Conservation (phyloP, 2,797 vertebrate genomes). For the Acanthurus lineatus region DNA sequence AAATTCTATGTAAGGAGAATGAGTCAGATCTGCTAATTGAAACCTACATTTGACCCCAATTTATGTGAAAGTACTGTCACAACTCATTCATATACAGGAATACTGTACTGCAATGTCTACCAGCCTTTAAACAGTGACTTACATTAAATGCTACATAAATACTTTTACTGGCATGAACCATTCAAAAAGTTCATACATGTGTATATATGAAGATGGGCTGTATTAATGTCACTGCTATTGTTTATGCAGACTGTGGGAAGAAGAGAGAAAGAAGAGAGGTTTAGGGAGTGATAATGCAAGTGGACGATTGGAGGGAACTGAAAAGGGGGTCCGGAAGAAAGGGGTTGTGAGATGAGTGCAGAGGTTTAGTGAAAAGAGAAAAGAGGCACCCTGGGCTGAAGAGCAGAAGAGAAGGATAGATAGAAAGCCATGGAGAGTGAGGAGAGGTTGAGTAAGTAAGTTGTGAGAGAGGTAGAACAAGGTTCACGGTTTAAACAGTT, state of each 20-base stretch:
- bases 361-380: constrained; percentile 57
- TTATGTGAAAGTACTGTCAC: constrained; percentile 19
- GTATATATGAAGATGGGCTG: constrained; percentile 14
- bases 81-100: constrained; percentile 5
- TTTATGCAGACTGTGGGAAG: constrained; percentile 75
- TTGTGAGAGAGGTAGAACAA: constrained; percentile 61
- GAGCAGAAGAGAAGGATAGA: constrained; percentile 41
- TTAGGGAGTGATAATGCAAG: constrained; percentile 60
- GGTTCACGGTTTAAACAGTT: constrained; percentile 58
- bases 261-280: constrained; percentile 60
- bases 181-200: not conserved
- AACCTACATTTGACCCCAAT: constrained; percentile 20
- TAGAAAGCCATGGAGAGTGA: constrained; percentile 10
- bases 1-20: constrained; percentile 2
- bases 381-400: constrained; percentile 49
- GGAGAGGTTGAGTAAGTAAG: constrained; percentile 29
- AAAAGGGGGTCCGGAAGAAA: constrained; percentile 68
- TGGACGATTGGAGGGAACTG: constrained; percentile 53
- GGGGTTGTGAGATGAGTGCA: constrained; percentile 64
- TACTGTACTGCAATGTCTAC: not conserved
- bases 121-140: not conserved
- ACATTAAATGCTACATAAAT: constrained; percentile 1
- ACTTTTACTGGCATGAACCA: constrained; percentile 23
- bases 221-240: constrained; percentile 55
- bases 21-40: not conserved